Percentiles rank a stretch among this genome's conserved stretches.
These are phyloP conservation scores for Gadopsis marmoratus DNA, from an alignment of 2,797 vertebrate species.

Conservation along the genomic window DNA sequence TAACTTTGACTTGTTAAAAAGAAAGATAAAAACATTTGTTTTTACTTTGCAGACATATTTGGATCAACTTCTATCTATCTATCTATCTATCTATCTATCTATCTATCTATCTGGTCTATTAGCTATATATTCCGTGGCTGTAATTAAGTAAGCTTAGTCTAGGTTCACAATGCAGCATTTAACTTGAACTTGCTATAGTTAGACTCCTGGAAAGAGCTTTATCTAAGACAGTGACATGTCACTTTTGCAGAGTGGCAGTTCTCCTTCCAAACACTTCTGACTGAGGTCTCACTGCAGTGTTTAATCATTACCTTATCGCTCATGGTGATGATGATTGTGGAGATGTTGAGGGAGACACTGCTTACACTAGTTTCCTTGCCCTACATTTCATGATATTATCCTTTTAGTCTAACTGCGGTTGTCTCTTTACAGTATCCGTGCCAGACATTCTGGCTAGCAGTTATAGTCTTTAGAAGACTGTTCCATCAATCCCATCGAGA, in stretches of 20 bases:
- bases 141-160: slow-evolving; percentile 39
- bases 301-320: background rate
- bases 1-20: background rate
- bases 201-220: slow-evolving; percentile 27
- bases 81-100: background rate
- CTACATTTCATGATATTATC: slow-evolving; percentile 25
- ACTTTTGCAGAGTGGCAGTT: slow-evolving; percentile 16
- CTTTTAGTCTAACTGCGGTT: background rate
- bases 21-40: slow-evolving; percentile 6
- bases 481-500: slow-evolving; percentile 30
- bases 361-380: background rate
- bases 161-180: slow-evolving; percentile 25
- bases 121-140: slow-evolving; percentile 19
- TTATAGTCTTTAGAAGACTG: background rate
- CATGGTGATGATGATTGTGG: background rate
- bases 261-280: slow-evolving; percentile 7
- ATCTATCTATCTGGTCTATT: slow-evolving; percentile 12
- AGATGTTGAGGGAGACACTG: slow-evolving; percentile 18
- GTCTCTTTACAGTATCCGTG: background rate
- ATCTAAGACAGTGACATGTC: slow-evolving; percentile 25
- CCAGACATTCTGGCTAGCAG: slow-evolving; percentile 15
- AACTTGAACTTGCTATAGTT: slow-evolving; percentile 40
- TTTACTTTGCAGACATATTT: slow-evolving; percentile 38
- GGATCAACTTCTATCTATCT: slow-evolving; percentile 12
- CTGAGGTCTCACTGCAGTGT: background rate